These are phyloP conservation scores for Macroglossus sobrinus DNA, from an alignment of 2,113 vertebrate species.

Conservation along the genomic window DNA sequence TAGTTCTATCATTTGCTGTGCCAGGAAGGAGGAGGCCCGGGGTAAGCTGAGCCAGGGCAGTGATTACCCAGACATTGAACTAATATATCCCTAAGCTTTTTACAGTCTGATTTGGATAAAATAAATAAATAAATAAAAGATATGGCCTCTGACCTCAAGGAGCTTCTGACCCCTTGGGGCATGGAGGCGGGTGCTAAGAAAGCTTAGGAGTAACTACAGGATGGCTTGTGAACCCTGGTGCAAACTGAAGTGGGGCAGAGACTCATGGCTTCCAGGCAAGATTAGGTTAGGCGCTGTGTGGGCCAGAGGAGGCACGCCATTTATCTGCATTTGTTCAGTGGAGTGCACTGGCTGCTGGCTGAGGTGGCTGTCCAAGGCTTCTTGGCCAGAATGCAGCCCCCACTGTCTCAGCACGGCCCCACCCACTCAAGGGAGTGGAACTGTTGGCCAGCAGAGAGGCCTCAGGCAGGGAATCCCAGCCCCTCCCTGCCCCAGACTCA, in stretches of 20 bases:
- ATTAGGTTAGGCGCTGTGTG: neutral
- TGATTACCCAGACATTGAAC: neutral
- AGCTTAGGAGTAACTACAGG: neutral
- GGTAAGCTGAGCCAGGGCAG: neutral
- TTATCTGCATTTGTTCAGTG: neutral
- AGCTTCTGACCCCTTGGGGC: neutral
- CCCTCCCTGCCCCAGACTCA: conserved; percentile 30
- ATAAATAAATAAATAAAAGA: neutral
- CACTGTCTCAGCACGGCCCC: neutral
- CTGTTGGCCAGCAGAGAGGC: conserved; percentile 25
- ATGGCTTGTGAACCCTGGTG: neutral
- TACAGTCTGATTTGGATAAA: neutral
- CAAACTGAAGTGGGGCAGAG: neutral
- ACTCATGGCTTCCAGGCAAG: neutral
- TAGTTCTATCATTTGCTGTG: neutral
- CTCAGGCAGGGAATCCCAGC: conserved; percentile 59
- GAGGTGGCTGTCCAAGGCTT: conserved; percentile 7
- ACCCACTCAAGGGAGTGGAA: neutral
- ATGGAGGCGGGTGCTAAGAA: neutral
- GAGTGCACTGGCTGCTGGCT: neutral
- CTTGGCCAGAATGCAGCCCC: neutral
- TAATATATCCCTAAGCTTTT: neutral
- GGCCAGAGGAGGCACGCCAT: neutral
- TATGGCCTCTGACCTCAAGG: neutral
- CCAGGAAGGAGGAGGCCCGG: neutral